Percentiles rank a stretch among this genome's conserved stretches.
Evolutionary conservation across 2,888 invertebrate species (phyloP).

Genomic region (Panopea generosa): DNA sequence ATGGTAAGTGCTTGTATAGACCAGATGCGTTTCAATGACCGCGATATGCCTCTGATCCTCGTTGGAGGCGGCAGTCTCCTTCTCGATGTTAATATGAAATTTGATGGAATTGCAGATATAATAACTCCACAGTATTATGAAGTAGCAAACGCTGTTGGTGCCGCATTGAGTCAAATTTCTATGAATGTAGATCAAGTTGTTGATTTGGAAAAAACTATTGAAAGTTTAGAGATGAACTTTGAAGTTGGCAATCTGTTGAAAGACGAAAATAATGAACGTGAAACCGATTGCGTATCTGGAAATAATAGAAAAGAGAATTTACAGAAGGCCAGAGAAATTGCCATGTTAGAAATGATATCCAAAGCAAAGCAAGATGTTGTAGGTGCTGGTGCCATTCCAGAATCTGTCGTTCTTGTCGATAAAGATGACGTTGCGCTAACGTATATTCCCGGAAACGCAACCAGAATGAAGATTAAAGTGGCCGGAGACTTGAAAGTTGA

Average conservation of each 20-base stretch:
- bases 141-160: slow-evolving; percentile 84
- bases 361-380: slow-evolving; percentile 36
- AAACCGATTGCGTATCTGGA: slow-evolving; percentile 20
- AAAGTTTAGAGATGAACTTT: slow-evolving; percentile 20
- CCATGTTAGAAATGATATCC: slow-evolving; percentile 46
- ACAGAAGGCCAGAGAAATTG: slow-evolving; percentile 61
- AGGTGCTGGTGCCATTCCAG: slow-evolving; percentile 58
- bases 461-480: slow-evolving; percentile 76
- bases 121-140: slow-evolving; percentile 69
- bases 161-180: slow-evolving; percentile 81
- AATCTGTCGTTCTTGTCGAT: slow-evolving; percentile 65
- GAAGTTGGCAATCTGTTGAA: slow-evolving; percentile 10
- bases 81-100: slow-evolving; percentile 58
- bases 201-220: slow-evolving; percentile 62
- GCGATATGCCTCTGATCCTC: slow-evolving; percentile 75
- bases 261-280: neutral
- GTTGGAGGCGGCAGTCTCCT: slow-evolving; percentile 82
- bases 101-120: slow-evolving; percentile 66
- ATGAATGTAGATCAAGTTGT: slow-evolving; percentile 73
- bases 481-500: slow-evolving; percentile 72
- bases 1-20: slow-evolving; percentile 77
- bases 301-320: slow-evolving; percentile 60
- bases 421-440: slow-evolving; percentile 74
- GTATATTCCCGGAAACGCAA: slow-evolving; percentile 80
- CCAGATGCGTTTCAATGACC: slow-evolving; percentile 73